These are phyloP conservation scores for Stomatorhinus walkeri DNA, from an alignment of 2,797 vertebrate genomes.

Conservation along the genomic window DNA sequence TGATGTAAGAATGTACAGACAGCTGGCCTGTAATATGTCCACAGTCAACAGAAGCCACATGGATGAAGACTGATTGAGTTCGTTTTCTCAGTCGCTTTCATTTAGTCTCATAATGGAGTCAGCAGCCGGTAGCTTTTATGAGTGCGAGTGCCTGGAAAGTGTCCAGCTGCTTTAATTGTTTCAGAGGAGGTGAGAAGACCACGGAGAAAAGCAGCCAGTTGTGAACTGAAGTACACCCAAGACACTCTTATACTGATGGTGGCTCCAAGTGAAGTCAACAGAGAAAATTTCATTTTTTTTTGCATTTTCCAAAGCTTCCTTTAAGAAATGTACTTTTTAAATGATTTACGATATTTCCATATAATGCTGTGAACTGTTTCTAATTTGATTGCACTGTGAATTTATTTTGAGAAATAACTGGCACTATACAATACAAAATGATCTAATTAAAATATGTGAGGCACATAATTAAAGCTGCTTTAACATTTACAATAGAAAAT, in stretches of 20 bases:
- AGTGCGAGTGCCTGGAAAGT: neutral
- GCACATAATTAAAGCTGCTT: neutral
- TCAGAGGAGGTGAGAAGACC: neutral
- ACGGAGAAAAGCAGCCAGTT: neutral
- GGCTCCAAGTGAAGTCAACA: neutral
- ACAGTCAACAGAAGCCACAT: neutral
- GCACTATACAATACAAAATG: neutral
- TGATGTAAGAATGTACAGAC: conserved; percentile 13
- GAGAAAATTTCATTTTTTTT: neutral
- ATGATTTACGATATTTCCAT: neutral
- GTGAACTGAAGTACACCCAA: neutral
- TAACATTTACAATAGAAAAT: neutral
- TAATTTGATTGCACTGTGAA: neutral
- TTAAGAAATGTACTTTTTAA: neutral
- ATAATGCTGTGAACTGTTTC: neutral
- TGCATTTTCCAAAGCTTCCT: neutral
- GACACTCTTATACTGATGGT: neutral
- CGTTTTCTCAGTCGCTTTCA: conserved; percentile 10
- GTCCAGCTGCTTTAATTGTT: conserved; percentile 19
- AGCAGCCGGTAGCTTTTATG: conserved; percentile 10
- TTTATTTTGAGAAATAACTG: neutral
- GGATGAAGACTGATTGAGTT: conserved; percentile 6
- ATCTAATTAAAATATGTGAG: neutral
- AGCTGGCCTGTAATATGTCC: conserved; percentile 1
- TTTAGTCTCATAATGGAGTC: conserved; percentile 18